A percentile compares a stretch with the other conserved stretches of the same genome.
Evolutionary conservation across 2,888 invertebrate genomes (phyloP).

Genomic region (Himalopsyche kuldschensis): DNA sequence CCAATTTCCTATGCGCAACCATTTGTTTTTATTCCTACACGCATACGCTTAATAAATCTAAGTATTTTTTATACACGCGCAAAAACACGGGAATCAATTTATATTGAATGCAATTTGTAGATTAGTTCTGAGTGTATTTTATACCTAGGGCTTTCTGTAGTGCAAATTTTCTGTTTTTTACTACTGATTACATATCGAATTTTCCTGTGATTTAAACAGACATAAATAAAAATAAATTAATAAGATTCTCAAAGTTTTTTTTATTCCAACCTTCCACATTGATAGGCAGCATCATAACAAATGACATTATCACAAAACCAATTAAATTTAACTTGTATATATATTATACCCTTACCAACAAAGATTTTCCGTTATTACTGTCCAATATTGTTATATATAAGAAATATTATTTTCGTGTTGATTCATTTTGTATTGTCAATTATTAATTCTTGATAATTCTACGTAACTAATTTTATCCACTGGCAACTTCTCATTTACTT

Average conservation of each 20-base stretch:
- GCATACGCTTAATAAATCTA: background rate
- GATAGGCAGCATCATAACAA: background rate
- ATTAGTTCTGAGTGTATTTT: background rate
- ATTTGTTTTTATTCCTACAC: background rate
- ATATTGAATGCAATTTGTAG: background rate
- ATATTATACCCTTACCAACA: slow-evolving; percentile 31
- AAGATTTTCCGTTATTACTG: slow-evolving; percentile 29
- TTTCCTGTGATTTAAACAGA: background rate
- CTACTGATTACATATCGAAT: background rate
- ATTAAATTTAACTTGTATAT: background rate
- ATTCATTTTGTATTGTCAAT: background rate
- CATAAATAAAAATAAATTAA: background rate
- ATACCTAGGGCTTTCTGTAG: background rate
- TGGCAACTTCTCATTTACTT: background rate
- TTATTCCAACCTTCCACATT: background rate
- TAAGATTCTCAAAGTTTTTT: background rate
- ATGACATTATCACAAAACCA: background rate
- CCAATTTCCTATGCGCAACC: background rate
- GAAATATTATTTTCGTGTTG: background rate
- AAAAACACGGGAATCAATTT: background rate
- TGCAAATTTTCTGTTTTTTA: background rate
- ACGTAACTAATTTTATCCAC: background rate
- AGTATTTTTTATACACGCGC: background rate
- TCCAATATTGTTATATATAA: background rate
- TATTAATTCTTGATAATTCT: background rate